A percentile compares a stretch with the other conserved stretches of the same genome.
phyloP scores from a whole-genome alignment of 2,797 vertebrate genomes.

The Pseudomugil tenellus region DNA sequence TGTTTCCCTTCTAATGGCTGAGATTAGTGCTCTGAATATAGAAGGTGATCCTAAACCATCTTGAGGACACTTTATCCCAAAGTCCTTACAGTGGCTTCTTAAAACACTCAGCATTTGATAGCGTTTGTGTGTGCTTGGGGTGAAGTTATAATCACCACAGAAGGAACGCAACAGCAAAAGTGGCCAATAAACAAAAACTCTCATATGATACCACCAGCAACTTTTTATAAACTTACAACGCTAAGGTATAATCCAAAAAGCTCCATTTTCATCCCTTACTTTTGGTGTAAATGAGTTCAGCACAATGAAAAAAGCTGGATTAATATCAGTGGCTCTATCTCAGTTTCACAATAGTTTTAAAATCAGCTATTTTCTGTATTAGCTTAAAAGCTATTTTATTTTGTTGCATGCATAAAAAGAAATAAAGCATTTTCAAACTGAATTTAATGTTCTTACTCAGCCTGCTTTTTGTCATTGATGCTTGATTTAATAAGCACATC shows the following conservation, averaged over 20 bases:
- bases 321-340: background rate
- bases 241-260: background rate
- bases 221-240: background rate
- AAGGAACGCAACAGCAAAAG: background rate
- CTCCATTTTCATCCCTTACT: background rate
- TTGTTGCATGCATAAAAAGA: background rate
- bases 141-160: background rate
- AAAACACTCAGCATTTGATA: slow-evolving; percentile 15
- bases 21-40: slow-evolving; percentile 80
- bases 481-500: slow-evolving; percentile 49
- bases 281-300: background rate
- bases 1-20: slow-evolving; percentile 67
- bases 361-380: background rate
- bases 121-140: background rate
- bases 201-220: background rate
- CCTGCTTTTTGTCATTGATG: slow-evolving; percentile 35
- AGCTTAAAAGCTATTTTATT: background rate
- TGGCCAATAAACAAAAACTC: background rate
- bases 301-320: background rate
- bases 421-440: slow-evolving; percentile 22
- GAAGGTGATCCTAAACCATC: slow-evolving; percentile 63
- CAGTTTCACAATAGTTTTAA: background rate
- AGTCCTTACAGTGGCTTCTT: slow-evolving; percentile 53
- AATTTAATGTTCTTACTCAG: slow-evolving; percentile 34
- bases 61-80: slow-evolving; percentile 72